Base-by-base conservation (phyloP, 1,140 invertebrate species). In the Ceratina japonica region DNA sequence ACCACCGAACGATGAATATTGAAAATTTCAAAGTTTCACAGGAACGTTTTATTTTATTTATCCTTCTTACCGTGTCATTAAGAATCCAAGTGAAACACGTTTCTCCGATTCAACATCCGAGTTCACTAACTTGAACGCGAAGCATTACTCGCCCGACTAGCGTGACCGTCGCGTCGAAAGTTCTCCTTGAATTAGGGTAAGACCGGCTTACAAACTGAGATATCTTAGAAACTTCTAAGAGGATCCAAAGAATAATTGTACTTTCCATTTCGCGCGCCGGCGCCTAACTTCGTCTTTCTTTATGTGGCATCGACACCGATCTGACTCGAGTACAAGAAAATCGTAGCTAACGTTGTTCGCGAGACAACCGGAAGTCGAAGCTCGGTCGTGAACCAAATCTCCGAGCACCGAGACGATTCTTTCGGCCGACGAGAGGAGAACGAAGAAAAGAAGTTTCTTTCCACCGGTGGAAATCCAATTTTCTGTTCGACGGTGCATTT, bases 171-270 rank as follows among this genome's bases (percentile, higher is more conserved):
- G 16, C 37, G 24, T 37, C 27, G 20, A 44, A 76, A 80, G 51
- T 69, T 80, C 16, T 16, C 79, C 22, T 13, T 7, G 65, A 80
- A 80, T 76, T 64, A 58, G 73, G 74, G 58, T 66, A 76, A 80
- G 63, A 70, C 63, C 44, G 37, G 65, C 79, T 76, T 80, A 64
- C 73, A 76, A 75, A 49, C 74, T 64, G 51, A 76, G 74, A 70
- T 76, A 75, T 58, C 59, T 80, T 80, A 70, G 65, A 77, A 80
- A 80, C 54, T 80, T 77, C 59, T 76, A 80, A 80, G 79, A 80
- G 79, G 79, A 80, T 80, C 64, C 59, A 63, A 54, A 80, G 79
- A 75, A 80, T 76, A 80, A 80, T 76, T 76, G 74, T 62, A 56
- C 63, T 65, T 79, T 79, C 65, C 31, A 68, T 75, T 69, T 68